Conservation (phyloP, 2,888 invertebrate genomes). For the Limnephilus auricula region DNA sequence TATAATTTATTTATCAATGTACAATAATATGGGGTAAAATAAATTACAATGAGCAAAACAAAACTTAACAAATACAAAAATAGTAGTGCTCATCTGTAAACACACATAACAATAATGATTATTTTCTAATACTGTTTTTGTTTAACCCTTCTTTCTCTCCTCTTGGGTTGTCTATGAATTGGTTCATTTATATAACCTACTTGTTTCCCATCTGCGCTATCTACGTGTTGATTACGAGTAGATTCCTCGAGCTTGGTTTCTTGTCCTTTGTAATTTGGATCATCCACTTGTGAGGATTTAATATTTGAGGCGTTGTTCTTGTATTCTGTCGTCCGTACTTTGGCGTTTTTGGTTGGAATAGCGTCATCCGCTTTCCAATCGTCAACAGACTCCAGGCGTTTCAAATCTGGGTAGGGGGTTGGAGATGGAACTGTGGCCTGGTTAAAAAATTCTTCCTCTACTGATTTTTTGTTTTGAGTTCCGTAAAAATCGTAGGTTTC, state of each 20-base stretch:
- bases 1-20: constrained; percentile 57
- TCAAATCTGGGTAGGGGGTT: constrained; percentile 68
- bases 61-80: constrained; percentile 55
- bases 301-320: constrained; percentile 72
- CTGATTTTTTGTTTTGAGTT: constrained; percentile 71
- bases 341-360: constrained; percentile 71
- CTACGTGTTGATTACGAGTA: constrained; percentile 11
- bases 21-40: constrained; percentile 50
- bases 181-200: neutral
- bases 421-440: constrained; percentile 72
- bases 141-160: constrained; percentile 6
- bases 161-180: neutral
- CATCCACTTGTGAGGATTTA: constrained; percentile 72
- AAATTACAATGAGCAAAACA: constrained; percentile 59
- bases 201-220: constrained; percentile 5
- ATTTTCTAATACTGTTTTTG: constrained; percentile 4
- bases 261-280: constrained; percentile 68
- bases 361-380: constrained; percentile 67
- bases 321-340: constrained; percentile 72
- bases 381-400: constrained; percentile 67
- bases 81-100: constrained; percentile 8
- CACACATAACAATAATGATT: neutral
- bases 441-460: constrained; percentile 72
- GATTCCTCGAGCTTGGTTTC: neutral
- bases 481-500: constrained; percentile 74